Conservation (phyloP, 2,113 vertebrate genomes). For the Ceratotherium simum region DNA sequence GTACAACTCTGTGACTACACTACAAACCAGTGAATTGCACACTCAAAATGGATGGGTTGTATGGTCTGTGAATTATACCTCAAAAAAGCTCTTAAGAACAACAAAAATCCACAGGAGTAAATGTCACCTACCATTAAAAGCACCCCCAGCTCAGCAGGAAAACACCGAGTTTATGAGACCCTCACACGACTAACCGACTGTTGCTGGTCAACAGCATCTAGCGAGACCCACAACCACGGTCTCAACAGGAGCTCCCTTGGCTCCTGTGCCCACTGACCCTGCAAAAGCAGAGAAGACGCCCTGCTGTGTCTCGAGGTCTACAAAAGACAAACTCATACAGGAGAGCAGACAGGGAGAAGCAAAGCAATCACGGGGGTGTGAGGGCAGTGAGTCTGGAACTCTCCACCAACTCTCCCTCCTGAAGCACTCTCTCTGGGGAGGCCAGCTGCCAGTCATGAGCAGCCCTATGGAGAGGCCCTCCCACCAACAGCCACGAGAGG, state of each 20-base stretch:
- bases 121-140: not conserved
- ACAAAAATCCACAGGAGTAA: not conserved
- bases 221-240: not conserved
- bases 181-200: not conserved
- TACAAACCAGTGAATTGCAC: not conserved
- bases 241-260: not conserved
- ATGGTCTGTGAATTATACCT: not conserved
- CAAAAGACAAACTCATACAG: not conserved
- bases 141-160: not conserved
- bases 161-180: not conserved
- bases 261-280: not conserved
- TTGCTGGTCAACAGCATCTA: no score
- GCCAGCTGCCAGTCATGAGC: not conserved
- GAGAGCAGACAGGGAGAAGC: accelerated
- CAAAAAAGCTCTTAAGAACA: not conserved
- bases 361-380: not conserved
- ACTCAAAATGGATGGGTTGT: no score
- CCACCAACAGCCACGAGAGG: not conserved
- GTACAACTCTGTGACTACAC: not conserved
- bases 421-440: not conserved
- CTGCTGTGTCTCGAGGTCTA: not conserved
- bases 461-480: no score
- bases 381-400: not conserved
- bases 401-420: no score
- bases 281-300: accelerated